Conservation (phyloP, 2,113 vertebrate species). For the Larimichthys polyactis region DNA sequence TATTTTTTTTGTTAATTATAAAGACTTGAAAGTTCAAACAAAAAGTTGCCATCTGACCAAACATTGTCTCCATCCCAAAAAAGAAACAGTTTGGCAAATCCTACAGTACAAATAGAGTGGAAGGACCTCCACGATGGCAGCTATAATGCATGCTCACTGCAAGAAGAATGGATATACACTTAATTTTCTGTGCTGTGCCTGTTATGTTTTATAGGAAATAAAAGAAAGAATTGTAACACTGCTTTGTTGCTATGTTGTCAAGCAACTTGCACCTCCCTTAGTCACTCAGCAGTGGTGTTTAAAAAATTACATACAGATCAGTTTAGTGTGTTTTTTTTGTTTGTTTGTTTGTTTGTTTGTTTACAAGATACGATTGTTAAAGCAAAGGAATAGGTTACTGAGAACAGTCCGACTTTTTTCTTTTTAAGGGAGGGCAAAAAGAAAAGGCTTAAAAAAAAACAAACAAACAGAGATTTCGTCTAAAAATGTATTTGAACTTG, state of each 20-base stretch:
- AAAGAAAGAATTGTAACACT: conserved; percentile 7
- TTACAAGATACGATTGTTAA: not conserved
- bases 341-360: not conserved
- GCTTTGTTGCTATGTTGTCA: not conserved
- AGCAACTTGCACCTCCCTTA: not conserved
- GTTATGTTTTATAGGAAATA: not conserved
- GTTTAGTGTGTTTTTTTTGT: too few relatives aligned
- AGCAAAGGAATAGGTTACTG: not conserved
- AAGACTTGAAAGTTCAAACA: not conserved
- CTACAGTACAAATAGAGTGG: not conserved
- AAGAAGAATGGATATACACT: not conserved
- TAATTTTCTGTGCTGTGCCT: not conserved
- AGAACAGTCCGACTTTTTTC: not conserved
- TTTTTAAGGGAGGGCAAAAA: not conserved
- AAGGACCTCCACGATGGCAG: not conserved
- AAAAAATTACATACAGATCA: not conserved
- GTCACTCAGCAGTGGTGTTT: conserved; percentile 72
- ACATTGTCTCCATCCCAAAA: not conserved
- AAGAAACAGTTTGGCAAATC: conserved; percentile 44
- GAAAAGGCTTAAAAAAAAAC: not conserved
- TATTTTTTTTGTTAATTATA: not conserved
- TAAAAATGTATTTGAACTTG: not conserved
- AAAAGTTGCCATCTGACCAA: conserved; percentile 17
- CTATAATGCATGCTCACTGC: not conserved
- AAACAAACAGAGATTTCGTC: not conserved